Conservation (phyloP, 2,888 invertebrate species). For the Drosophila pseudotakahashii region DNA sequence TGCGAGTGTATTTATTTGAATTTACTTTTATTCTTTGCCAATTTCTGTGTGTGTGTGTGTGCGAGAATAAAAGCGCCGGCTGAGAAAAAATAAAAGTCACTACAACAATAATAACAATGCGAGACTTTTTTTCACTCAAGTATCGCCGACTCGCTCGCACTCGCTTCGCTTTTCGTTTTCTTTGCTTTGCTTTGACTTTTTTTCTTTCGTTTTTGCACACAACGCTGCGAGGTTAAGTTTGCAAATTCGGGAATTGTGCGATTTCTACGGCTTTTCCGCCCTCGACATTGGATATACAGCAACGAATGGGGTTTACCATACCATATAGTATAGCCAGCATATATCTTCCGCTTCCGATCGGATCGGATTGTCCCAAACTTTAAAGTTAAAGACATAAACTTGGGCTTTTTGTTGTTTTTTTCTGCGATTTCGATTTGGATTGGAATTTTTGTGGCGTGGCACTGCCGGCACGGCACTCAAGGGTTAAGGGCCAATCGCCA, state of each 20-base stretch:
- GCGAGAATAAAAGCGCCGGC: slow-evolving; percentile 26
- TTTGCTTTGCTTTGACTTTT: slow-evolving; percentile 4
- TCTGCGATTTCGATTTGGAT: background rate
- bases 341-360: background rate
- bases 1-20: slow-evolving; percentile 34
- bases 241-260: slow-evolving; percentile 41
- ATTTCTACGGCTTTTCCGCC: slow-evolving; percentile 16
- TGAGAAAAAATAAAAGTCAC: slow-evolving; percentile 17
- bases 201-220: slow-evolving; percentile 42
- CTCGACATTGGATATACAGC: background rate
- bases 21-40: slow-evolving; percentile 16
- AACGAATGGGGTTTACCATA: background rate
- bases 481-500: slow-evolving; percentile 22
- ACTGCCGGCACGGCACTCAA: slow-evolving; percentile 23
- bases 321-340: background rate
- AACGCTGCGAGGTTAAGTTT: slow-evolving; percentile 68
- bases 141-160: slow-evolving; percentile 19
- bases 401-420: background rate
- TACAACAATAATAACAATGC: slow-evolving; percentile 26
- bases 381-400: background rate
- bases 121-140: slow-evolving; percentile 25
- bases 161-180: slow-evolving; percentile 27
- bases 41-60: slow-evolving; percentile 4
- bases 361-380: background rate
- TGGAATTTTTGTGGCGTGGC: background rate